Conservation (phyloP, 2,113 vertebrate genomes). For the Malurus elegans region DNA sequence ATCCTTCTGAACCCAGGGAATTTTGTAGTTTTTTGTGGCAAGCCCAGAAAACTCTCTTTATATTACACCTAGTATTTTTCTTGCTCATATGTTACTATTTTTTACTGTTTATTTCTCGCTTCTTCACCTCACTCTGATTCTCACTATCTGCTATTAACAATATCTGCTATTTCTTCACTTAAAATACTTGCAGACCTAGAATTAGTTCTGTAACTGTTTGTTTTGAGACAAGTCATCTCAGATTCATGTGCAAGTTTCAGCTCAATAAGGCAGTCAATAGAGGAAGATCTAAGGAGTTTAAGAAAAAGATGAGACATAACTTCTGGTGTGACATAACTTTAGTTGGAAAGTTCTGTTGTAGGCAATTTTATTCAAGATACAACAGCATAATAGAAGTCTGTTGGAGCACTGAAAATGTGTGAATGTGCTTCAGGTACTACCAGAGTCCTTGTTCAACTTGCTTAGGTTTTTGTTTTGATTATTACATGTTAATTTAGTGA, state of each 20-base stretch:
- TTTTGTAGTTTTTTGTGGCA: neutral
- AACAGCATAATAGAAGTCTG: conserved; percentile 1
- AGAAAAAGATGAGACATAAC: neutral
- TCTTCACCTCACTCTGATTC: neutral
- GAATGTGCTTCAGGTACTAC: conserved; percentile 39
- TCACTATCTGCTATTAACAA: neutral
- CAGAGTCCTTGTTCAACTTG: neutral
- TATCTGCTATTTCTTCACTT: neutral
- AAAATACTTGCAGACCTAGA: neutral
- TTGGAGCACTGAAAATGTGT: conserved; percentile 24
- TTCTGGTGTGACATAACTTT: conserved; percentile 50
- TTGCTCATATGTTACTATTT: neutral
- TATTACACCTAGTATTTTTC: neutral
- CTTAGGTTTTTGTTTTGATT: neutral
- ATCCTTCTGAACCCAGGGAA: neutral
- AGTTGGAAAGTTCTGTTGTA: conserved; percentile 47
- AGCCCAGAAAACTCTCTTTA: neutral
- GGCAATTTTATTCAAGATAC: conserved; percentile 47
- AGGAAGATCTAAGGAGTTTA: neutral
- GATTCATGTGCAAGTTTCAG: neutral
- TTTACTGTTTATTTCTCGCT: neutral
- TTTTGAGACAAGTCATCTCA: neutral
- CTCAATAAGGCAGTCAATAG: neutral
- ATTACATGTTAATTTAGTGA: neutral
- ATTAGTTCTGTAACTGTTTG: neutral